Evolutionary conservation across 2,888 invertebrate genomes (phyloP), one percentile per base, ranked within the genome.

Genomic region (Polietes domitor): DNA sequence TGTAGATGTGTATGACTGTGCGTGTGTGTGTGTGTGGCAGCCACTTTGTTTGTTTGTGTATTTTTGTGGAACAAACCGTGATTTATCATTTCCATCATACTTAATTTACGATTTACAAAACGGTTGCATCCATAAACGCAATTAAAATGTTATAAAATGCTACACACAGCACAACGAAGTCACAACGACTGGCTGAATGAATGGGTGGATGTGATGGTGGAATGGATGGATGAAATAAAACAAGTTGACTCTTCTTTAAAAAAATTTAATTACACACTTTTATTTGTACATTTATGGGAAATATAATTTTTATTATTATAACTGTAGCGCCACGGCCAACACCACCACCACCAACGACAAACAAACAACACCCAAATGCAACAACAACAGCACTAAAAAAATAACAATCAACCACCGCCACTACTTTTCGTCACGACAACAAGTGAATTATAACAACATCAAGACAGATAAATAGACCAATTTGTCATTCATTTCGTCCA

Each of bases 211-310:
- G 47, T 12, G 6, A 28, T n/a, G n/a, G n/a, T n/a, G n/a, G 70
- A 50, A 15, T 12, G 24, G 21, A 47, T 21, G 43, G 87, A 24
- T 28, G 47, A 76, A 61, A 43, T 61, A 43, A 26, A 70, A 47
- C 53, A 63, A 68, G 55, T 53, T 61, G 65, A 77, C 43, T 65
- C 24, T 71, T 68, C 26, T 65, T 87, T 89, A 68, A 88, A n/a
- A n/a, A n/a, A 87, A 85, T 89, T 90, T 89, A 88, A 90, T 89
- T 89, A 85, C 87, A 86, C 87, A 87, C 85, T 88, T 88, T 86
- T 86, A 84, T 75, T 78, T 72, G 3, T 53, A 65, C 53, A 55
- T 65, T 78, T 55, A 82, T 75, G 74, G 53, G 15, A 72, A 75
- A 71, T 72, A 71, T 61, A 74, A 77, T 74, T 76, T 80, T 28